Evolutionary conservation across 1,140 invertebrate genomes (phyloP).

Genomic region (Pseudomyrmex cubaensis): DNA sequence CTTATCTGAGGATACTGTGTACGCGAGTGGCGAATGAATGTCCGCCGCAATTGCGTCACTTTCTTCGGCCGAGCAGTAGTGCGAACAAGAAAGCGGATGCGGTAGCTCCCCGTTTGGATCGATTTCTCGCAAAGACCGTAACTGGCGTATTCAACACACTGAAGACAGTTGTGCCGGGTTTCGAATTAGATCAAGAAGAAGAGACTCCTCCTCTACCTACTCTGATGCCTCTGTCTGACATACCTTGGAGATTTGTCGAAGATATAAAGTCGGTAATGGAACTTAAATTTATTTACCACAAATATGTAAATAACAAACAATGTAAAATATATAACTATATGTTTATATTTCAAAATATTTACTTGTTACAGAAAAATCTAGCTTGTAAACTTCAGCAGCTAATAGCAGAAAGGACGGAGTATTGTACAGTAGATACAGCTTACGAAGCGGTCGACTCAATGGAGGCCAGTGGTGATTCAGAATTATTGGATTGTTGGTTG

Average conservation of each 20-base stretch:
- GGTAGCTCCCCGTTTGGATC: slow-evolving; percentile 80
- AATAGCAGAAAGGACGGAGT: slow-evolving; percentile 79
- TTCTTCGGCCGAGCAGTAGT: slow-evolving; percentile 79
- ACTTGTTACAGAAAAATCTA: slow-evolving; percentile 71
- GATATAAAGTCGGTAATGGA: slow-evolving; percentile 78
- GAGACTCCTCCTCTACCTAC: slow-evolving; percentile 76
- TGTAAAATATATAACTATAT: background rate
- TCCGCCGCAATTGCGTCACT: slow-evolving; percentile 79
- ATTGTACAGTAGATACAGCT: slow-evolving; percentile 81
- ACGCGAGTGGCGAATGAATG: slow-evolving; percentile 77
- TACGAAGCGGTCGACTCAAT: slow-evolving; percentile 82
- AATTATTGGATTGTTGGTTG: slow-evolving; percentile 79
- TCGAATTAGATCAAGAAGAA: slow-evolving; percentile 82
- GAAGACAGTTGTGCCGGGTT: slow-evolving; percentile 82
- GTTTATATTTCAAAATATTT: background rate
- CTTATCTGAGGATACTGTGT: slow-evolving; percentile 79
- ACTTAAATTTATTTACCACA: slow-evolving; percentile 12
- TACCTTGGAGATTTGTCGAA: slow-evolving; percentile 82
- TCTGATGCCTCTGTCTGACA: slow-evolving; percentile 81
- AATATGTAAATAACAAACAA: background rate
- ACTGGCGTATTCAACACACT: slow-evolving; percentile 82
- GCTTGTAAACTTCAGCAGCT: slow-evolving; percentile 76
- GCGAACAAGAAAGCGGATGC: slow-evolving; percentile 80
- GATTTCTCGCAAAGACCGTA: slow-evolving; percentile 81
- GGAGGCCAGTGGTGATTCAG: slow-evolving; percentile 78